Evolutionary conservation across 2,888 invertebrate genomes (phyloP).

Genomic region (Torymus tubicola): DNA sequence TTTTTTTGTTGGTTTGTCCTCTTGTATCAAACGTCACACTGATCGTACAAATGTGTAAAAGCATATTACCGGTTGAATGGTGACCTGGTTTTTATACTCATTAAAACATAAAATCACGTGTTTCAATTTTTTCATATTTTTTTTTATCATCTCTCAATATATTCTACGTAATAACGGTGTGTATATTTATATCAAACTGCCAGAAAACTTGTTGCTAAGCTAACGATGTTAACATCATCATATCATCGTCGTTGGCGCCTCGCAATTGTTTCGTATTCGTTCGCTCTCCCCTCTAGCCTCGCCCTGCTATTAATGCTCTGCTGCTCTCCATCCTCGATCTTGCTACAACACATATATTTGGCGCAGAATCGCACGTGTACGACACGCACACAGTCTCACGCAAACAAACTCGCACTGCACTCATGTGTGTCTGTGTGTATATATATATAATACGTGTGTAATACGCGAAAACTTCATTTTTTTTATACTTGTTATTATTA

Average conservation of each 20-base stretch:
- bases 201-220: conserved; percentile 43
- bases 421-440: conserved; percentile 31
- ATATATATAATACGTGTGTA: too few species aligned
- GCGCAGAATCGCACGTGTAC: conserved; percentile 54
- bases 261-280: conserved; percentile 19
- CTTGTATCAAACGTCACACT: conserved; percentile 53
- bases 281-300: conserved; percentile 35
- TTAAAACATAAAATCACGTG: conserved; percentile 49
- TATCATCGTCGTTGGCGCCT: conserved; percentile 41
- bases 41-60: conserved; percentile 59
- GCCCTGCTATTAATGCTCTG: conserved; percentile 26
- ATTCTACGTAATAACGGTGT: conserved; percentile 45
- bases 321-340: conserved; percentile 6
- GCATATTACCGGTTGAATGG: conserved; percentile 51
- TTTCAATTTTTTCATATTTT: conserved; percentile 53
- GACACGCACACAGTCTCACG: conserved; percentile 48
- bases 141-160: conserved; percentile 41
- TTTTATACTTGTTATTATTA: not conserved
- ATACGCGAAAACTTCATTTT: conserved; percentile 50
- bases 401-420: conserved; percentile 40
- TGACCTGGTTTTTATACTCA: conserved; percentile 39
- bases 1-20: conserved; percentile 36
- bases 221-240: conserved; percentile 22
- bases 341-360: conserved; percentile 15
- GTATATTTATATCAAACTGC: conserved; percentile 54